Evolutionary conservation across 1,140 invertebrate genomes (phyloP).

Genomic region (Drosophila setifemur): DNA sequence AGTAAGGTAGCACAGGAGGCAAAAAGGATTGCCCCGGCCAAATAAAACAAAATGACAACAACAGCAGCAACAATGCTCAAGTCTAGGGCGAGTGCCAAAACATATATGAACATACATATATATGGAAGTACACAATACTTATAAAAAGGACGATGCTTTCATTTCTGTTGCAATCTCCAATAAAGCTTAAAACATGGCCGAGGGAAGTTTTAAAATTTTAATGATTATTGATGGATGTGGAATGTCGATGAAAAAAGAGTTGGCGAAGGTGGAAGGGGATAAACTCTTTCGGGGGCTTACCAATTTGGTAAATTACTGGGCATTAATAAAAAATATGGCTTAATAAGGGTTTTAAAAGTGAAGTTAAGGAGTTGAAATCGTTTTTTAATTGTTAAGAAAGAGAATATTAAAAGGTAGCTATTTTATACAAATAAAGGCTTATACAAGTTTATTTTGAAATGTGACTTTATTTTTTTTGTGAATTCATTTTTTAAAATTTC

Average conservation of each 20-base stretch:
- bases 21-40: constrained; percentile 27
- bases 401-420: too few relatives aligned
- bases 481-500: background rate
- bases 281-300: background rate
- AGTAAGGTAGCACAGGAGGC: constrained; percentile 23
- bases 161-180: constrained; percentile 31
- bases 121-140: background rate
- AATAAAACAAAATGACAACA: constrained; percentile 11
- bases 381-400: too few relatives aligned
- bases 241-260: constrained; percentile 7
- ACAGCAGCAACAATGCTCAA: constrained; percentile 20
- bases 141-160: constrained; percentile 17
- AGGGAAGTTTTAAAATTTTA: constrained; percentile 43
- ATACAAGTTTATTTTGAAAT: background rate
- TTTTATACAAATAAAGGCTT: background rate
- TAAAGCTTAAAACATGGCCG: constrained; percentile 33
- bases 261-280: background rate
- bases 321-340: constrained; percentile 24
- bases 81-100: constrained; percentile 43
- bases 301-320: constrained; percentile 13
- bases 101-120: constrained; percentile 19
- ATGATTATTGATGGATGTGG: constrained; percentile 25
- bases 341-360: constrained; percentile 17
- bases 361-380: constrained; percentile 2
- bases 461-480: background rate